phyloP scores from a whole-genome alignment of 2,888 invertebrate species.

The Priocnemis perturbator region DNA sequence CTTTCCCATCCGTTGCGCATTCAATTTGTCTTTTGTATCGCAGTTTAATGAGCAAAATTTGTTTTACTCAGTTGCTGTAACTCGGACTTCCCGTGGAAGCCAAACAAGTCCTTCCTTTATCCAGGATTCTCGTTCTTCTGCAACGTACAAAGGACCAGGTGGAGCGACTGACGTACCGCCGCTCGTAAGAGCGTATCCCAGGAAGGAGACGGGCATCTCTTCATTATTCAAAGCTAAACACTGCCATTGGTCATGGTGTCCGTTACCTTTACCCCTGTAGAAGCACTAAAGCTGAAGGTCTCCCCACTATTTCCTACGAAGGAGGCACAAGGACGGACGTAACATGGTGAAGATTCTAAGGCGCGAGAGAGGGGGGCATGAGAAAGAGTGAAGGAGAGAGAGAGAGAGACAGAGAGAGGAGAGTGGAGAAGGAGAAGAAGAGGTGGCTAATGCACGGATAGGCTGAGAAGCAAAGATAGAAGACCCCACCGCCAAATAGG shows the following conservation, averaged over 20 bases:
- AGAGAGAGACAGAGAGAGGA: slow-evolving; percentile 18
- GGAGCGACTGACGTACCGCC: slow-evolving; percentile 27
- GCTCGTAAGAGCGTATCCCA: slow-evolving; percentile 33
- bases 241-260: slow-evolving; percentile 66
- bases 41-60: slow-evolving; percentile 25
- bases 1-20: not conserved
- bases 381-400: slow-evolving; percentile 19
- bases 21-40: not conserved
- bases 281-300: slow-evolving; percentile 17
- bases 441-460: not conserved
- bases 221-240: slow-evolving; percentile 68
- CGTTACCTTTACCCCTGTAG: slow-evolving; percentile 36
- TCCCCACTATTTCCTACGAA: slow-evolving; percentile 24
- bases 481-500: slow-evolving; percentile 1
- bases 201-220: slow-evolving; percentile 53
- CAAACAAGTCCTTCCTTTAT: slow-evolving; percentile 42
- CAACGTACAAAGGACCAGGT: slow-evolving; percentile 33
- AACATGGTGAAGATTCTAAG: not conserved
- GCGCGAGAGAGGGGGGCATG: not conserved
- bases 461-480: not conserved
- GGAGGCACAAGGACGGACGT: slow-evolving; percentile 12
- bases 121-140: slow-evolving; percentile 28
- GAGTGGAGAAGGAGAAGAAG: not conserved
- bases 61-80: slow-evolving; percentile 16
- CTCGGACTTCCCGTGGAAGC: slow-evolving; percentile 18